Evolutionary conservation across 1,140 invertebrate species (phyloP).

Genomic region (Ephestia elutella): DNA sequence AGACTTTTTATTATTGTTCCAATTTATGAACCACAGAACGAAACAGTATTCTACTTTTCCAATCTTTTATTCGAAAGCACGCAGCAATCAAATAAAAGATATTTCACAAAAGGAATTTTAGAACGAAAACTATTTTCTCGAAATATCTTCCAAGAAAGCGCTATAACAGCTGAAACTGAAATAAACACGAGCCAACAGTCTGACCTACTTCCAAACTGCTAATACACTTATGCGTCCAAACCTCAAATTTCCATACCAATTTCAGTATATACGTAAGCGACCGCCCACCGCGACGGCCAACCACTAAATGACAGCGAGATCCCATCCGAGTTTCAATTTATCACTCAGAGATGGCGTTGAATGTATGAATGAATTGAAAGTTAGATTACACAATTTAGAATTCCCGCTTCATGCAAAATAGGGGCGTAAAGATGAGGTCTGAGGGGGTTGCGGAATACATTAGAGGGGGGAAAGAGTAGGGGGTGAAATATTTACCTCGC

Average conservation of each 20-base stretch:
- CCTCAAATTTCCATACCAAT: conserved; percentile 4
- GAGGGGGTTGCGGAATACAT: conserved; percentile 62
- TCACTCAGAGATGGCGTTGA: conserved; percentile 68
- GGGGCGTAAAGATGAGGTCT: conserved; percentile 68
- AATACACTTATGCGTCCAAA: background rate
- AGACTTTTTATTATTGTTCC: too few relatives aligned
- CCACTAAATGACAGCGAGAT: conserved; percentile 53
- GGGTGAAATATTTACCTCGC: conserved; percentile 69
- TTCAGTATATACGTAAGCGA: conserved; percentile 14
- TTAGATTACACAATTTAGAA: conserved; percentile 75
- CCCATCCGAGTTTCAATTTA: conserved; percentile 69
- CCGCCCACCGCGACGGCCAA: conserved; percentile 23
- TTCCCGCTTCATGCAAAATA: conserved; percentile 73
- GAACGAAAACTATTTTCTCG: background rate
- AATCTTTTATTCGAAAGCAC: too few relatives aligned
- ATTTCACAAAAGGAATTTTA: background rate
- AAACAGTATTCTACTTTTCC: too few relatives aligned
- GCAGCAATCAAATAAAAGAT: background rate
- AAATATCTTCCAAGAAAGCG: background rate
- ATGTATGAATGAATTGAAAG: conserved; percentile 75
- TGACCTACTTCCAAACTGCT: conserved; percentile 1
- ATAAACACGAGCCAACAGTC: background rate
- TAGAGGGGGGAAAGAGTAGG: conserved; percentile 45
- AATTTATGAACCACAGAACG: too few relatives aligned
- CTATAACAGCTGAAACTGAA: conserved; percentile 2